A percentile compares a stretch with the other conserved stretches of the same genome.
Evolutionary conservation across 2,797 vertebrate genomes (phyloP).

Genomic region (Carduelis carduelis): DNA sequence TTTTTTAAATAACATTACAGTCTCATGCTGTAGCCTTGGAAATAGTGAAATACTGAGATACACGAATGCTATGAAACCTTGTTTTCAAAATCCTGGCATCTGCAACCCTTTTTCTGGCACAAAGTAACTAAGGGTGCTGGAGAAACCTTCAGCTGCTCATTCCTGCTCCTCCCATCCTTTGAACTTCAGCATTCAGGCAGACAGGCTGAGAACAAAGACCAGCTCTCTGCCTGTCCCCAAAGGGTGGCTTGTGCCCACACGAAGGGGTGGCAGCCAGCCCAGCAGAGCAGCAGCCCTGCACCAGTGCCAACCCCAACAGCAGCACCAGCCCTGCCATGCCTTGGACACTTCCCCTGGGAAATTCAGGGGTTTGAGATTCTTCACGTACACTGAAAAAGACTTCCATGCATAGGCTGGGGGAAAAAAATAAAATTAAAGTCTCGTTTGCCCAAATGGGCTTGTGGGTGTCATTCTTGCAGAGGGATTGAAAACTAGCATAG

Average conservation of each 20-base stretch:
- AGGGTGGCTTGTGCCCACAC: background rate
- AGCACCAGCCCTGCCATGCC: rapidly evolving
- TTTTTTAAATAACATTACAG: background rate
- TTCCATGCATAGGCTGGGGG: rapidly evolving
- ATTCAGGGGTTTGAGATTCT: background rate
- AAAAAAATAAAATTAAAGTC: no score
- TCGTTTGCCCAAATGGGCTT: background rate
- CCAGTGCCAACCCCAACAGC: background rate
- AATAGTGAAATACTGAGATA: background rate
- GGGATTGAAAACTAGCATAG: background rate
- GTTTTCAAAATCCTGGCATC: background rate
- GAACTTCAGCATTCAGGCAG: rapidly evolving
- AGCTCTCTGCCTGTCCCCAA: background rate
- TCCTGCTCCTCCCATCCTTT: background rate
- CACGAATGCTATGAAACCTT: rapidly evolving
- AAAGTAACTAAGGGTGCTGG: no score
- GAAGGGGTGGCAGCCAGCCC: background rate
- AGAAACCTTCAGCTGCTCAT: background rate
- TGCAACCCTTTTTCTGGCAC: background rate
- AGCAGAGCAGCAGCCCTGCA: background rate
- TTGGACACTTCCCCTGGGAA: background rate
- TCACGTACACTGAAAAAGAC: background rate
- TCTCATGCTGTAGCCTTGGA: background rate
- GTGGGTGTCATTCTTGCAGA: background rate
- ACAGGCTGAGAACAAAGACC: background rate